A percentile compares a stretch with the other conserved stretches of the same genome.
Conservation (phyloP, 2,797 vertebrate species). For the Spheniscus humboldti region DNA sequence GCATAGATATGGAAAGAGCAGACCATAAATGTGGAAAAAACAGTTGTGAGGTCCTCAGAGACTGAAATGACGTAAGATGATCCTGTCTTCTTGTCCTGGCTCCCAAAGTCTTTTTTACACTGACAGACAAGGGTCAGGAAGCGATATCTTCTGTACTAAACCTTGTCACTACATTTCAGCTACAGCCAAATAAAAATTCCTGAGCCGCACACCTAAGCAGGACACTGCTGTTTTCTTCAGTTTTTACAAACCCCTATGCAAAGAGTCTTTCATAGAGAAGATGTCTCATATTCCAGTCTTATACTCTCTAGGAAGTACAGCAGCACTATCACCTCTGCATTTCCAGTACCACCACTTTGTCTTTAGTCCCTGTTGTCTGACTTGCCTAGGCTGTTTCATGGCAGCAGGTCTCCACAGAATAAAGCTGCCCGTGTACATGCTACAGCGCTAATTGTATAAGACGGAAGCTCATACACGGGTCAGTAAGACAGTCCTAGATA, state of each 20-base stretch:
- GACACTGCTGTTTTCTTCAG: background rate
- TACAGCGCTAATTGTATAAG: background rate
- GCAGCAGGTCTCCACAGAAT: background rate
- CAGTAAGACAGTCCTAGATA: background rate
- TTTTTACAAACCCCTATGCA: background rate
- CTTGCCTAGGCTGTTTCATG: no score
- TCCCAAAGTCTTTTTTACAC: background rate
- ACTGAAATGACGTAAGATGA: background rate
- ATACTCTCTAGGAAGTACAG: background rate
- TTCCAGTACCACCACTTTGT: background rate
- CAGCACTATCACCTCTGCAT: background rate
- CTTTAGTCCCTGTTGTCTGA: background rate
- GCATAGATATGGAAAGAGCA: background rate
- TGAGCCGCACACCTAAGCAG: background rate
- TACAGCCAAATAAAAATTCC: background rate
- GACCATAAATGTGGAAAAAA: background rate
- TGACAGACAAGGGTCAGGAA: background rate
- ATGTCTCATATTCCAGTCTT: background rate
- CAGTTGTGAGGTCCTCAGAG: background rate
- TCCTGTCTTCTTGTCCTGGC: background rate
- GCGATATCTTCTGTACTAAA: background rate
- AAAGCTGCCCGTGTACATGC: background rate
- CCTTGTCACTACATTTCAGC: background rate
- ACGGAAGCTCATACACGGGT: background rate
- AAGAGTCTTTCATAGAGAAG: background rate